Evolutionary conservation across 2,113 vertebrate species (phyloP), one percentile per base, ranked within the genome.

Genomic region (Origma solitaria): DNA sequence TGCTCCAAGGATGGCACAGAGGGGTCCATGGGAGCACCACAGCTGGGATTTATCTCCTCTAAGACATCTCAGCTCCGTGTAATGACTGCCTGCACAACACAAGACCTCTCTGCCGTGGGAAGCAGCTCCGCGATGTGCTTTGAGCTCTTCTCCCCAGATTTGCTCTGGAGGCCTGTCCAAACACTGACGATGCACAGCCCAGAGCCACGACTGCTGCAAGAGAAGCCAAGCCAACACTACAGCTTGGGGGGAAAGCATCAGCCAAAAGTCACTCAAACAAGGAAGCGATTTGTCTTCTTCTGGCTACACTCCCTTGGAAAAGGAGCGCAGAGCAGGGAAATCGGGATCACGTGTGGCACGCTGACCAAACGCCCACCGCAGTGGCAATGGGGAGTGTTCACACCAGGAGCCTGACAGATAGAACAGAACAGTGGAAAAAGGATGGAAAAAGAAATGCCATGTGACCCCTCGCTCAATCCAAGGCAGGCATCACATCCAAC

Each of bases 201-300:
- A 30, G 78, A 94, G 82, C 85, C 57, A 20, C 17, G 8, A 85
- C 86, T 54, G 40, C 88, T 68, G 64, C 31, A 51, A 73, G 79
- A 44, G 54, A 31, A 85, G 68, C 65, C 0, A 3, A 92, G 88
- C 94, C 95, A 97, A 73, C 5, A 15, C 56, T 20, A 33, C 80
- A 86, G 71, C 86, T 23, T 56, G 47, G 72, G 76, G 80, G 88
- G 61, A 65, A 94, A 92, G 88, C 80, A 82, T 54, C 92, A 83
- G 94, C 95, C 94, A 94, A 92, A 89, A 97, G 93, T 69, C 95
- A 80, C 82, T 96, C 93, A 90, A 95, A 96, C 79, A 93, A 96
- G 96, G 92, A 97, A 96, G 93, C 1, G 77, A 96, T 95, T 94
- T 96, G 95, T 95, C 95, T 93, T 72, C 71, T 78, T 31, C 84